Base-by-base conservation (phyloP, 2,888 invertebrate species). In the Adela reaumurella region DNA sequence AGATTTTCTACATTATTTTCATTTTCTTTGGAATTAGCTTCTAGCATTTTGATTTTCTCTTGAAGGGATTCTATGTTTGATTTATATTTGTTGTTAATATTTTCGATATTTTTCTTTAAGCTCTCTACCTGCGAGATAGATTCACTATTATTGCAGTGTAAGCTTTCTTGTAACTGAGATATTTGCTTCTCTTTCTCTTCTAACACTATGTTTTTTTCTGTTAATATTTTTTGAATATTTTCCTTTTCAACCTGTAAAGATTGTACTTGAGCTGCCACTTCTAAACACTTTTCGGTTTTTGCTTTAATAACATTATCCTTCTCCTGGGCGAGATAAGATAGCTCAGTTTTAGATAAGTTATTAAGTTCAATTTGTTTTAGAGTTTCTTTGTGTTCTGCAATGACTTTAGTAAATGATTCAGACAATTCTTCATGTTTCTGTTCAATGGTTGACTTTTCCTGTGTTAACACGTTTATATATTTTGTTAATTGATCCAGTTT, bases 61-160 rank as follows among this genome's bases (percentile, higher is more conserved):
- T 62, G 72, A n/a, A 74, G 65, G 62, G 65, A 65, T 67, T 74
- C 73, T 43, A 70, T 56, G 60, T 74, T 74, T 44, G 48, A 61
- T 58, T 65, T 64, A 55, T 71, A 62, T 53, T 68, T 68, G 49
- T 68, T 64, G 56, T 62, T 69, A 43, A 76, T 57, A 54, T 68
- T 64, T 47, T 62, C 55, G 56, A 69, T 73, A 62, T 78, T 74
- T 17, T 49, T 57, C 61, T 70, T 68, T 46, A 76, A 59, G 51
- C 62, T 57, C 24, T 69, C 66, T 17, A 72, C 62, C 42, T 62
- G 51, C 54, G 66, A 59, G 46, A 70, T 65, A 5, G 65, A 65
- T 63, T 71, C 70, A 53, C 57, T 67, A 2, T 67, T 63, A 49
- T 65, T 69, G 46, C 60, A 56, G 51, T 65, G 59, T 50, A 74